phyloP scores from a whole-genome alignment of 2,797 vertebrate species.

The Poecilia wingei region DNA sequence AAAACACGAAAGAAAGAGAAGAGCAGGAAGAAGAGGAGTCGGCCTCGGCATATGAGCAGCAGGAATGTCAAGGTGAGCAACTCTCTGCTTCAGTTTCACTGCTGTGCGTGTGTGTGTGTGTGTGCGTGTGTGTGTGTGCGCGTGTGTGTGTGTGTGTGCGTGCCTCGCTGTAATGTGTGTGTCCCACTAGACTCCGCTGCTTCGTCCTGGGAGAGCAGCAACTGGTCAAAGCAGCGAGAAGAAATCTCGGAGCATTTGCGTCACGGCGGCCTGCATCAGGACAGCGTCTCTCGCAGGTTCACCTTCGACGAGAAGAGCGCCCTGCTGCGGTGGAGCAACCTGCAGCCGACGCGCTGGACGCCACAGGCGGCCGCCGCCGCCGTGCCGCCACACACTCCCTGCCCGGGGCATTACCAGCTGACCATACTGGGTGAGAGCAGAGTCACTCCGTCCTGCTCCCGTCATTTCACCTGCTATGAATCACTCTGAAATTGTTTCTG shows the following conservation, averaged over 20 bases:
- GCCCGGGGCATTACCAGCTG: slow-evolving; percentile 84
- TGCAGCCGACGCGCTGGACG: slow-evolving; percentile 81
- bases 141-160: not conserved
- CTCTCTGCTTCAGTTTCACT: slow-evolving; percentile 1
- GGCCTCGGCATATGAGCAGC: slow-evolving; percentile 11
- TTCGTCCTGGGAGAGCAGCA: slow-evolving; percentile 84
- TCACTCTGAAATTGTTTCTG: not conserved
- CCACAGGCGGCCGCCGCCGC: slow-evolving; percentile 56
- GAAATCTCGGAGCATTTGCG: slow-evolving; percentile 78
- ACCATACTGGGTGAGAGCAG: slow-evolving; percentile 86
- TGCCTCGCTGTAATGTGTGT: not conserved
- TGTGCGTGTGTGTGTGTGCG: not conserved
- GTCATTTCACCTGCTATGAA: not conserved
- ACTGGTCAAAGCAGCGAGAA: slow-evolving; percentile 79
- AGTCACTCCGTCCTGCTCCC: not conserved
- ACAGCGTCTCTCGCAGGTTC: slow-evolving; percentile 87
- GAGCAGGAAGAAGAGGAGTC: slow-evolving; percentile 35
- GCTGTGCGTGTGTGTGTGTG: no score
- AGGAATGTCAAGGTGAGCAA: slow-evolving; percentile 40
- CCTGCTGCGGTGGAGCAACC: slow-evolving; percentile 83
- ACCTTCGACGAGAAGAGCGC: slow-evolving; percentile 75
- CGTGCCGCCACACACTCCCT: slow-evolving; percentile 60
- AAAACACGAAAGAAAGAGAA: not conserved
- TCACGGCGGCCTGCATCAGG: slow-evolving; percentile 76
- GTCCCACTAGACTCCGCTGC: slow-evolving; percentile 30